Base-by-base conservation (phyloP, 1,140 invertebrate species). In the Pantala flavescens region DNA sequence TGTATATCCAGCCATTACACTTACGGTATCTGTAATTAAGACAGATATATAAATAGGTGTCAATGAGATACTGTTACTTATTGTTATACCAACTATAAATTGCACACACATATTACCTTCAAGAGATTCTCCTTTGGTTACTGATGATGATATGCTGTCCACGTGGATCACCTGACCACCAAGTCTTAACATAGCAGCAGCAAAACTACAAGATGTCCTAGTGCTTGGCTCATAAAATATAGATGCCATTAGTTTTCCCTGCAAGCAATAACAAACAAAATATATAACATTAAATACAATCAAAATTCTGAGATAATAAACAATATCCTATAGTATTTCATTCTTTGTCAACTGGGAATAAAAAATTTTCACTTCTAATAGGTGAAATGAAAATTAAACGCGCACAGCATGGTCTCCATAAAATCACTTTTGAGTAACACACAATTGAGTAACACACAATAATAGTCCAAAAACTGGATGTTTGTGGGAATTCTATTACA, bases 161-260 rank as follows among this genome's bases (percentile, higher is more conserved):
- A 98, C 93, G 79, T 91, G 87, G 76, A 98, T 90, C 0, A 99
- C 94, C 16, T 88, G 87, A 0, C 97, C 98, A 23, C 97, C 98
- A 19, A 99, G 87, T 78, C 96, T 85, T 81, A 96, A 90, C 95
- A 99, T 98, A 3, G 98, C 98, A 1, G 93, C 93, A 7, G 93
- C 87, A 84, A 99, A 99, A 81, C 96, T 98, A 81, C 94, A 96
- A 79, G 90, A 91, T 0, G 98, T 99, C 77, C 98, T 86, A 0
- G 98, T 99, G 79, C 95, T 98, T 0, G 92, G 94, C 87, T 99
- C 98, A 84, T 97, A 99, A 82, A 99, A 99, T 80, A 99, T 90
- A 0, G 93, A 95, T 19, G 94, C 93, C 91, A 99, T 92, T 0
- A 98, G 86, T 86, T 97, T 97, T 70, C 96, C 97, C 86, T 92